These are phyloP conservation scores for Agriopis leucophaearia DNA, from an alignment of 2,888 invertebrate genomes.

Conservation along the genomic window DNA sequence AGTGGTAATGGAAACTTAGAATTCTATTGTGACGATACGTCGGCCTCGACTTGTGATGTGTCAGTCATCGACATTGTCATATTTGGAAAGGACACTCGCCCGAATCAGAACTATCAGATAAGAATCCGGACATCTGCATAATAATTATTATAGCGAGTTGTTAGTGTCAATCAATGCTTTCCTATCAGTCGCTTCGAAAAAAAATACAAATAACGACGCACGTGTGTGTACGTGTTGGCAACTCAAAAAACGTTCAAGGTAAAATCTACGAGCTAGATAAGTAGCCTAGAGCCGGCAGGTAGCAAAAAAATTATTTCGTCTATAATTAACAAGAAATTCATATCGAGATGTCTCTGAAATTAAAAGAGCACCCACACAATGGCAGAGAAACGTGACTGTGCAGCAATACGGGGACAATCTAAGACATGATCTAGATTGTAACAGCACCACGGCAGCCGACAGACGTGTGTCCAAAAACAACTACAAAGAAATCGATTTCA, in stretches of 20 bases:
- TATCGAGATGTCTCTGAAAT: constrained; percentile 73
- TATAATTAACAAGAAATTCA: constrained; percentile 78
- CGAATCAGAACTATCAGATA: constrained; percentile 70
- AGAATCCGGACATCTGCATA: constrained; percentile 74
- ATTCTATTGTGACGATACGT: constrained; percentile 69
- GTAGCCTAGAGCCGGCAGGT: constrained; percentile 46
- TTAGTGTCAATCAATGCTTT: constrained; percentile 75
- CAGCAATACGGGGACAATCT: constrained; percentile 79
- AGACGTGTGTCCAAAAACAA: constrained; percentile 76
- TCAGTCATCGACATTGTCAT: constrained; percentile 71
- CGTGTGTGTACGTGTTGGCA: constrained; percentile 51
- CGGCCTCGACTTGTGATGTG: constrained; percentile 58
- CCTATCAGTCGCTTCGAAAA: constrained; percentile 57
- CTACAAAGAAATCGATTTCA: constrained; percentile 79
- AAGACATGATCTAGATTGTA: constrained; percentile 82
- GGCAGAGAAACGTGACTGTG: constrained; percentile 76
- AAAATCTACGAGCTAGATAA: constrained; percentile 43
- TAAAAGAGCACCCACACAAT: constrained; percentile 75
- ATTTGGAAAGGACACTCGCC: constrained; percentile 69
- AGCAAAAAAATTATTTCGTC: constrained; percentile 66
- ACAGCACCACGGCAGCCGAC: constrained; percentile 76
- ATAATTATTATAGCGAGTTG: constrained; percentile 65
- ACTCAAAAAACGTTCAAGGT: constrained; percentile 66
- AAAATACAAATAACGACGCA: constrained; percentile 61
- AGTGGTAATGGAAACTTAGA: constrained; percentile 61